These are phyloP conservation scores for Darevskia nairensis DNA, from an alignment of 2,797 vertebrate species.

Conservation along the genomic window DNA sequence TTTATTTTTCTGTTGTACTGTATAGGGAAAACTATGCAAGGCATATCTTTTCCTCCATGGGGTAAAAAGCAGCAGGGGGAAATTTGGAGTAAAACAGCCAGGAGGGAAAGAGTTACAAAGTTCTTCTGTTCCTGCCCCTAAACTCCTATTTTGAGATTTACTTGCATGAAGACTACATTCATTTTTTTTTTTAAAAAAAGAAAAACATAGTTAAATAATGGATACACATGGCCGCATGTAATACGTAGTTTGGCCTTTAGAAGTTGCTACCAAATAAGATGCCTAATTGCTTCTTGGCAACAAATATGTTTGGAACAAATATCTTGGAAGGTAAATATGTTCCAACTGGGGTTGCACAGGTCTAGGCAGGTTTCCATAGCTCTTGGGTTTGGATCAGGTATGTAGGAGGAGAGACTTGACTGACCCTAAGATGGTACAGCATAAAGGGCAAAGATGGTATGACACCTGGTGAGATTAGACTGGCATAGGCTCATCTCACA, in stretches of 20 bases:
- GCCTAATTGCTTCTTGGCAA: conserved; percentile 24
- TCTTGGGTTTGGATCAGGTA: background rate
- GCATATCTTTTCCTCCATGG: background rate
- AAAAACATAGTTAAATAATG: background rate
- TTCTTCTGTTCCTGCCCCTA: background rate
- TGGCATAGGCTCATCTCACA: background rate
- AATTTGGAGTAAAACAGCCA: background rate
- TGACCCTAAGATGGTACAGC: background rate
- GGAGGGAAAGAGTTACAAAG: background rate
- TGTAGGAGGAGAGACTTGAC: background rate
- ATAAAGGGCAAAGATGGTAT: background rate
- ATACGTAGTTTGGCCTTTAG: background rate
- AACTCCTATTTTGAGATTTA: background rate
- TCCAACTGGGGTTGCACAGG: background rate
- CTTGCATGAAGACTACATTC: background rate
- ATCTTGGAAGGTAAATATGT: background rate
- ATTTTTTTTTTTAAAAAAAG: background rate
- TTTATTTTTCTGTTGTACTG: background rate
- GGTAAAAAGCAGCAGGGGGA: background rate
- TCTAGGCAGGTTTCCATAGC: background rate
- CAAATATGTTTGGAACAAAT: background rate
- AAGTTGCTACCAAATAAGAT: conserved; percentile 3
- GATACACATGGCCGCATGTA: background rate
- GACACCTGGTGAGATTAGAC: background rate
- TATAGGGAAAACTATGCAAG: background rate